These are phyloP conservation scores for Heteronetta atricapilla DNA, from an alignment of 2,113 vertebrate genomes.

Conservation along the genomic window DNA sequence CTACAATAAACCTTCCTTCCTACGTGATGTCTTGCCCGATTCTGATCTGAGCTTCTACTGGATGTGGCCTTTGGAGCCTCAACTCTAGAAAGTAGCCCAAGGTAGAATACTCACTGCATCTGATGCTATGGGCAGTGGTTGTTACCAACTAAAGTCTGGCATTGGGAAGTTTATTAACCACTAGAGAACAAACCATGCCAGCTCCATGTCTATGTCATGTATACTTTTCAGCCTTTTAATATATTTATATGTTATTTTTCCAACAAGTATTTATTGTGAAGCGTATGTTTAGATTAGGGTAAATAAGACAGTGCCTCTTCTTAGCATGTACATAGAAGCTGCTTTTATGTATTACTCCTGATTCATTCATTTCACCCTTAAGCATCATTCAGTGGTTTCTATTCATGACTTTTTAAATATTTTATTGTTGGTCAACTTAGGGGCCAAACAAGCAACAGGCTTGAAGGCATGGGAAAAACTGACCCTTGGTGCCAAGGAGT, in stretches of 20 bases:
- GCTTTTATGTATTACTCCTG: background rate
- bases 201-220: fast-evolving
- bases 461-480: slow-evolving; percentile 11
- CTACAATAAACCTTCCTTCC: background rate
- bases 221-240: background rate
- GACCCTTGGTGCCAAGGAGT: slow-evolving; percentile 43
- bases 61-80: background rate
- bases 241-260: background rate
- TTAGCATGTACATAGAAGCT: background rate
- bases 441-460: background rate
- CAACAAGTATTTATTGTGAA: background rate
- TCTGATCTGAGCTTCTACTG: background rate
- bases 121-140: background rate
- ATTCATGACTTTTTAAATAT: background rate
- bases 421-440: background rate
- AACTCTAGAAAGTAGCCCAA: background rate
- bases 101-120: background rate
- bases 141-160: background rate
- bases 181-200: background rate
- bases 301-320: background rate
- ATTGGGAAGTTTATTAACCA: background rate
- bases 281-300: background rate
- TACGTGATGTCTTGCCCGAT: fast-evolving
- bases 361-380: background rate
- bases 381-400: background rate